These are phyloP conservation scores for Luperina nickerlii DNA, from an alignment of 2,888 invertebrate genomes.

Conservation along the genomic window DNA sequence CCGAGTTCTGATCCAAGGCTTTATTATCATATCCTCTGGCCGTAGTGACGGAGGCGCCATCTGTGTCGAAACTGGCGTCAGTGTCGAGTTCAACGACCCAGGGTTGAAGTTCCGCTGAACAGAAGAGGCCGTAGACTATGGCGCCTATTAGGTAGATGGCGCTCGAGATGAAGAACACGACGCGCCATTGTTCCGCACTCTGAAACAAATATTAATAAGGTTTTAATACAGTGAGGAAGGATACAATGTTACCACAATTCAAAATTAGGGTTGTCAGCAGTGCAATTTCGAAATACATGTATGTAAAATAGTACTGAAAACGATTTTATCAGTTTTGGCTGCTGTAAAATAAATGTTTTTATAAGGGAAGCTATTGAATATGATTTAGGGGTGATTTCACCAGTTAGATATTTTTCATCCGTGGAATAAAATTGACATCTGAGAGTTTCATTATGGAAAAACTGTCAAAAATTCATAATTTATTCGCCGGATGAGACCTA, in stretches of 20 bases:
- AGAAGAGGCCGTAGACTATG: constrained; percentile 94
- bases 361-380: too few relatives aligned
- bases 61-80: constrained; percentile 85
- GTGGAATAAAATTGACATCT: too few relatives aligned
- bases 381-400: neutral
- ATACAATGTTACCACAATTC: neutral
- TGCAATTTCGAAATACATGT: neutral
- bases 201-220: constrained; percentile 74
- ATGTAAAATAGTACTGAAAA: neutral
- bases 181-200: constrained; percentile 95
- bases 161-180: constrained; percentile 96
- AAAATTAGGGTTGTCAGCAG: neutral
- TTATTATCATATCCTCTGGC: constrained; percentile 83
- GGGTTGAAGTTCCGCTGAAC: constrained; percentile 94
- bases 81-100: constrained; percentile 92
- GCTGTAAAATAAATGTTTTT: neutral
- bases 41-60: constrained; percentile 84
- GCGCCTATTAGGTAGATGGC: constrained; percentile 96
- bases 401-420: too few relatives aligned
- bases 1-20: constrained; percentile 80
- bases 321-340: neutral
- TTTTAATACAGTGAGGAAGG: neutral
- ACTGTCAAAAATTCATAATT: too few relatives aligned
- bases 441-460: too few relatives aligned
- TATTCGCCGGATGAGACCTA: too few relatives aligned